Base-by-base conservation (phyloP, 2,797 vertebrate genomes). In the Spondyliosoma cantharus region DNA sequence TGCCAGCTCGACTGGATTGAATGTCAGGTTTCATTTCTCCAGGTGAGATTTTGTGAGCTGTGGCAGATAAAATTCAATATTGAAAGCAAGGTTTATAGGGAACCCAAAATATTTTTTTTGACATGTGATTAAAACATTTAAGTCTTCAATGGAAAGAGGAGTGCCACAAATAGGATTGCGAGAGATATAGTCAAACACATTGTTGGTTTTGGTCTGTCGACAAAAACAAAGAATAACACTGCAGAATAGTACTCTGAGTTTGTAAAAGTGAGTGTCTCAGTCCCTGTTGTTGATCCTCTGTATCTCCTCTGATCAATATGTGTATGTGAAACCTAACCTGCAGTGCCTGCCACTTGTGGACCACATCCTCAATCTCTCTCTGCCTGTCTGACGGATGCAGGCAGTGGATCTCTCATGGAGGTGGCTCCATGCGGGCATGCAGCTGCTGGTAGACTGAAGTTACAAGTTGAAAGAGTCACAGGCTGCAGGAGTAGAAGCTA, bases 391-490 rank as follows among this genome's bases (percentile, higher is more conserved):
- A 81, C 65, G 79, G 85, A 91, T 86, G 82, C 83, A 90, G 89
- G 82, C 81, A 70, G 76, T 64, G 73, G 49, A 66, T 80, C 65
- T 81, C 66, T 87, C 69, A 74, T 87, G 69, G 81, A 76, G 86
- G 87, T 70, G 16, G 71, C 82, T 87, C 66, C 76, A 94, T 95
- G 94, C 92, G 93, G 95, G 95, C 67, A 78, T 87, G 89, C 94
- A 95, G 94, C 93, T 96, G 95, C 92, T 90, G 92, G 87, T 84
- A 89, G 90, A 90, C 78, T 94, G 89, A 93, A 92, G 90, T 93
- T 94, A 90, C 92, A 89, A 89, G 90, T 93, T 94, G 88, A 94
- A 93, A 91, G 92, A 92, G 89, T 93, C 91, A 87, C 3, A 0
- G 56, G 49, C 56, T 64, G 62, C 78, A 87, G 77, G 74, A 79